phyloP scores from a whole-genome alignment of 2,888 invertebrate species.

The Cephus pygmeus region DNA sequence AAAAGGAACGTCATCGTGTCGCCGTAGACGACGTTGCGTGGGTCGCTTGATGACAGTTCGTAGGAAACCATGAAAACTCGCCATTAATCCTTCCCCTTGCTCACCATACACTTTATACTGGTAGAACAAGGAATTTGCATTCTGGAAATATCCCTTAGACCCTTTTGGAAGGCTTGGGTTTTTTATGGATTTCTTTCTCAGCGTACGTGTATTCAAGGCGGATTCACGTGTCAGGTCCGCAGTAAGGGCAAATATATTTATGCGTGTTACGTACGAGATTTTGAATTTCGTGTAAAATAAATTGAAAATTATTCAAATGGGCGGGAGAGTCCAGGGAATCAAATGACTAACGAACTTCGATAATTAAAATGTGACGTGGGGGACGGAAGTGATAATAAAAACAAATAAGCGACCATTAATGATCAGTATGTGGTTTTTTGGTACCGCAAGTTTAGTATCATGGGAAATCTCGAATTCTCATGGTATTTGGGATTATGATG shows the following conservation, averaged over 20 bases:
- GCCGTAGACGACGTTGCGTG: not conserved
- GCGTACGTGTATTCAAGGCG: not conserved
- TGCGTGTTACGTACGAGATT: no score
- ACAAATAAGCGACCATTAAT: not conserved
- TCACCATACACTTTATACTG: not conserved
- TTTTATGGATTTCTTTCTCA: not conserved
- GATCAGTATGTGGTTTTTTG: not conserved
- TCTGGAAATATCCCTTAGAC: not conserved
- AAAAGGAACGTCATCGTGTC: not conserved
- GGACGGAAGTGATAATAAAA: not conserved
- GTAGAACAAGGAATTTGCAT: not conserved
- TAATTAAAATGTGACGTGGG: conserved; percentile 13
- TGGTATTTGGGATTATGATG: not conserved
- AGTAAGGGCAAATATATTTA: not conserved
- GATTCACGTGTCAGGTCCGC: not conserved
- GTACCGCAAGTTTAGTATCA: not conserved
- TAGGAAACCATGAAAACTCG: not conserved
- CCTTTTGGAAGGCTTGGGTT: not conserved
- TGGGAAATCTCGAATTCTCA: not conserved
- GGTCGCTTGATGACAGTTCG: not conserved
- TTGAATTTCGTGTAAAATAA: no score
- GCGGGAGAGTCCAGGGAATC: not conserved
- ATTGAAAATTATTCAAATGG: not conserved
- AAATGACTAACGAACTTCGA: conserved; percentile 18
- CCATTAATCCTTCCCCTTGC: not conserved